A percentile compares a stretch with the other conserved stretches of the same genome.
These are phyloP conservation scores for Limnodromus scolopaceus DNA, from an alignment of 2,797 vertebrate species.

Conservation along the genomic window DNA sequence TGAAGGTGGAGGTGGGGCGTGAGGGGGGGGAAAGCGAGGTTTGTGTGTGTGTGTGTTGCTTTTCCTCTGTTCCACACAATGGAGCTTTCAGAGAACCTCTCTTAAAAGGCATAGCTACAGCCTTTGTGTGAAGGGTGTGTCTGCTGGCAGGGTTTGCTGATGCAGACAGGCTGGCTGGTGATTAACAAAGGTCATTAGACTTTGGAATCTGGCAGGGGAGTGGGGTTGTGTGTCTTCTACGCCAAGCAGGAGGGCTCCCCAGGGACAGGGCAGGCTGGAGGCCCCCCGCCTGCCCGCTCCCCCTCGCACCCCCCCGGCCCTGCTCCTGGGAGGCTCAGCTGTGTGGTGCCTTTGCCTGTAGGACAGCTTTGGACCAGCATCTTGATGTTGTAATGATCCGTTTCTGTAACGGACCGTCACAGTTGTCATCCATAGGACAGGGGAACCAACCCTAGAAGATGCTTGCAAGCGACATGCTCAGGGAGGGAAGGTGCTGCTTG, in stretches of 20 bases:
- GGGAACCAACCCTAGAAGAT: constrained; percentile 67
- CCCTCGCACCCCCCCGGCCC: neutral
- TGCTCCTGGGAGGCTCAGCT: neutral
- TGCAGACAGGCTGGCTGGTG: constrained; percentile 96
- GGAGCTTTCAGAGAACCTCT: constrained; percentile 92
- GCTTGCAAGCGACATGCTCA: constrained; percentile 47
- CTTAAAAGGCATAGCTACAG: constrained; percentile 92
- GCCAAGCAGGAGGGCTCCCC: constrained; percentile 84
- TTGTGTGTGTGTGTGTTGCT: constrained; percentile 59
- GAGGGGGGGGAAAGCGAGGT: constrained; percentile 56
- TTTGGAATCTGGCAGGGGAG: constrained; percentile 95
- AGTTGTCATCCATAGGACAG: constrained; percentile 64
- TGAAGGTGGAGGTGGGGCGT: too few species aligned
- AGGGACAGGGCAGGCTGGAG: constrained; percentile 82
- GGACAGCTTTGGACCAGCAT: constrained; percentile 64
- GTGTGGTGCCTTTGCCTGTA: neutral
- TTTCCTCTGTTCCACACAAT: constrained; percentile 78
- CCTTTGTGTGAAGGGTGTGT: constrained; percentile 94
- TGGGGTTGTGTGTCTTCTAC: constrained; percentile 89
- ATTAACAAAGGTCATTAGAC: constrained; percentile 99
- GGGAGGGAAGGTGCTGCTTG: constrained; percentile 63
- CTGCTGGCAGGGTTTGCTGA: constrained; percentile 90
- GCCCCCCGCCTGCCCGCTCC: neutral
- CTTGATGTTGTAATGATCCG: constrained; percentile 9
- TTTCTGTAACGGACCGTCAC: constrained; percentile 24